These are phyloP conservation scores for Drosophila truncata DNA, from an alignment of 1,140 invertebrate genomes.

Conservation along the genomic window DNA sequence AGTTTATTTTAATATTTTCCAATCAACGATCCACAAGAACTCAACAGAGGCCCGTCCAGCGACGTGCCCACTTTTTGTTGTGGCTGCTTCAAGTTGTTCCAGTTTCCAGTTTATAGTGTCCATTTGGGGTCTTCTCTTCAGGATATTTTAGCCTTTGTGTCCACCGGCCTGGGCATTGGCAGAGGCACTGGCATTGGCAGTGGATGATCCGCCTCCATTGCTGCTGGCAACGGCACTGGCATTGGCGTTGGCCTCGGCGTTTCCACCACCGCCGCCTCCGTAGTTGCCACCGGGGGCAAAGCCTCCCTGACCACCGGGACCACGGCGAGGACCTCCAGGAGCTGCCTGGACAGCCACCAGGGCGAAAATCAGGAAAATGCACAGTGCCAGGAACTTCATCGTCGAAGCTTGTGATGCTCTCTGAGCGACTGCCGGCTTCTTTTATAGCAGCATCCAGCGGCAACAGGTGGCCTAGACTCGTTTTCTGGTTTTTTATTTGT, in stretches of 20 bases:
- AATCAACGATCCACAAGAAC: too few species aligned
- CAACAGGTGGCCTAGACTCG: slow-evolving; percentile 19
- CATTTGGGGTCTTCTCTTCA: background rate
- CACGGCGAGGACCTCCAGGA: slow-evolving; percentile 2
- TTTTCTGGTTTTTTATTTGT: slow-evolving; percentile 11
- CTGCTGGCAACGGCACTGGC: background rate
- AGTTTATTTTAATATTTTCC: slow-evolving; percentile 27
- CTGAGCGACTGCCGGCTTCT: slow-evolving; percentile 18
- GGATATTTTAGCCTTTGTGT: background rate
- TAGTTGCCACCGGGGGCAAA: background rate
- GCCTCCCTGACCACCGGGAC: background rate
- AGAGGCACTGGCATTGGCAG: slow-evolving; percentile 15
- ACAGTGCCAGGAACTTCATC: slow-evolving; percentile 47
- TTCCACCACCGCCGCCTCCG: background rate
- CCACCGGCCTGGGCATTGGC: background rate
- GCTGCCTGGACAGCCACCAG: slow-evolving; percentile 31
- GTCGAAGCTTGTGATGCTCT: slow-evolving; percentile 36
- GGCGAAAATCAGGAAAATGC: slow-evolving; percentile 37
- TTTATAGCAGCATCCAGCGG: slow-evolving; percentile 35
- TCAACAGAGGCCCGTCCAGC: slow-evolving; percentile 14
- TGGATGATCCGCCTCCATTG: background rate
- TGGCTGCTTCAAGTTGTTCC: background rate
- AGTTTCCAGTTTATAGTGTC: background rate
- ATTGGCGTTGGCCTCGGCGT: background rate
- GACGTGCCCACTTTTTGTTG: slow-evolving; percentile 18